Evolutionary conservation across 2,888 invertebrate species (phyloP), one percentile per base, ranked within the genome.

Genomic region (Diarsia mendica): DNA sequence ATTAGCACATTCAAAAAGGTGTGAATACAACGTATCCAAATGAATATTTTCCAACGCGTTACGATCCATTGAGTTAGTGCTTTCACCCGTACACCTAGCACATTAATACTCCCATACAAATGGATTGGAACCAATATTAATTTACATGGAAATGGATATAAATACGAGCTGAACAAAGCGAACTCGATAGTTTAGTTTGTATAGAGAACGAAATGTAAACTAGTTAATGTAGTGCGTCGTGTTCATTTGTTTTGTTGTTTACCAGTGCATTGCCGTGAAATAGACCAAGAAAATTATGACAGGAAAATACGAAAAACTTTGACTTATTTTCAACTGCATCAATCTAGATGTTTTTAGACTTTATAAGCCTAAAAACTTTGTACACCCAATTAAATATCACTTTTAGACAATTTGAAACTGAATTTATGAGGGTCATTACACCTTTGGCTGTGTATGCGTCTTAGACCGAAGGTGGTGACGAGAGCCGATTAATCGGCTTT

Each of bases 101-200:
- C 69, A 55, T 55, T 33, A 49, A 73, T 68, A 70, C 61, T 63
- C 48, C 18, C 51, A 53, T 77, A 49, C 53, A 77, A 73, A 76
- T 83, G 64, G 48, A 79, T 75, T 77, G 46, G 67, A 80, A 55
- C 70, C 70, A 71, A 73, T 65, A 82, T 76, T 82, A 73, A 80
- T 73, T 76, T 73, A 80, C 68, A 73, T 77, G 67, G 49, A 76
- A 70, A 70, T 72, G 67, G 60, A 76, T 77, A 77, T 77, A 83
- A 70, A 76, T 79, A 82, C 63, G 53, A 53, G 46, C 23, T 44
- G 64, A 70, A 82, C 76, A 82, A 82, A 82, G 75, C 68, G 63
- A n/a, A 49, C 67, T 53, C 53, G 70, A 70, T 58, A 33, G 64
- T 65, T 46, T 51, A 65, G 72, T 80, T 79, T 77, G 72, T 67